phyloP scores from a whole-genome alignment of 2,113 vertebrate genomes.

The Oxygymnocypris stewartii region DNA sequence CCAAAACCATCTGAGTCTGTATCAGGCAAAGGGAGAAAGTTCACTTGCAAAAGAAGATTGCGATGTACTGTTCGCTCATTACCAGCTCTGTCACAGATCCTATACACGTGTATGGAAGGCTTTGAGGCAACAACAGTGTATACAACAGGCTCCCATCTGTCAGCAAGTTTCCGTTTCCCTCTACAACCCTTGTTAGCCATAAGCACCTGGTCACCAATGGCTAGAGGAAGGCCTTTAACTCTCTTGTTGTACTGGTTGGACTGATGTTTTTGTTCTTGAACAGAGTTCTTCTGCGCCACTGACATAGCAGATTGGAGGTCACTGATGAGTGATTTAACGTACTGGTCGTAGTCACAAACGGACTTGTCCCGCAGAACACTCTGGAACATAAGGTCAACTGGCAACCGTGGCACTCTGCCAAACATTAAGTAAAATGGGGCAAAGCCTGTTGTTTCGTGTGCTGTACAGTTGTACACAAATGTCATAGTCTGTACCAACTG shows the following conservation, averaged over 20 bases:
- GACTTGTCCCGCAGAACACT: too few species aligned
- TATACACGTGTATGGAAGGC: constrained; percentile 34
- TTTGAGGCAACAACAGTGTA: constrained; percentile 34
- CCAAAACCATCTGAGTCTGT: background rate
- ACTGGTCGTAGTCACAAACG: too few species aligned
- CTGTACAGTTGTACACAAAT: too few species aligned
- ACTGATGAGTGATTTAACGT: background rate
- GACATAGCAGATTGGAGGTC: constrained; percentile 40
- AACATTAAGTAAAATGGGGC: too few species aligned
- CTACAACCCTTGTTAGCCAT: constrained; percentile 42
- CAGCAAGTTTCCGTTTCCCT: constrained; percentile 34
- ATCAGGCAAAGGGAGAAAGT: constrained; percentile 35
- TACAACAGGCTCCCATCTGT: constrained; percentile 26
- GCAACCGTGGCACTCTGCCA: too few species aligned
- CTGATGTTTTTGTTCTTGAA: constrained; percentile 35
- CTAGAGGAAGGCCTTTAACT: constrained; percentile 26
- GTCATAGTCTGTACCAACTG: too few species aligned
- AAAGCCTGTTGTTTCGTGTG: too few species aligned
- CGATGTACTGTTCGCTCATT: constrained; percentile 17
- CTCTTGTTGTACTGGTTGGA: constrained; percentile 39
- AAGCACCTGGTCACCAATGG: constrained; percentile 37
- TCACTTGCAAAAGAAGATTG: constrained; percentile 42
- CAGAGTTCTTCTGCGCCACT: constrained; percentile 32
- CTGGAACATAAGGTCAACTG: too few species aligned
- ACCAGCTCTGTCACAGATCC: background rate